Evolutionary conservation across 1,140 invertebrate species (phyloP), one percentile per base, ranked within the genome.

Genomic region (Pinna nobilis): DNA sequence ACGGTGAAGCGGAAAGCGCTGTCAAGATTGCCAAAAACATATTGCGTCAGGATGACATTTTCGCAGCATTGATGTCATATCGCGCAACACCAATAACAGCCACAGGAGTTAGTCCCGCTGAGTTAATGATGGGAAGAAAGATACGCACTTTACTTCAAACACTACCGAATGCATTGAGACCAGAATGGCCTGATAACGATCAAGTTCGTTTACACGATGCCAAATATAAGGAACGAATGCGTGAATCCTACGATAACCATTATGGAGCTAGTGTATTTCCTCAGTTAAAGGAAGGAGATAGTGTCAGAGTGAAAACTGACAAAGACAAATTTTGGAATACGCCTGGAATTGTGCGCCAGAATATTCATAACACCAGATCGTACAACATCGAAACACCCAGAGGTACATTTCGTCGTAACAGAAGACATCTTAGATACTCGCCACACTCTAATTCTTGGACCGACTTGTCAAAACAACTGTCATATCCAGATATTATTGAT

Each of bases 1-100:
- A 68, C 32, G 71, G 71, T 15, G 55, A 50, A 18, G 55, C 65
- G n/a, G 71, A 74, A 30, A 59, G 53, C 20, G 57, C 55, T 6
- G 71, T 74, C 3, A 74, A 74, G 28, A 74, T 63, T 18, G 30
- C 64, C 7, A 68, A 74, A 30, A n/a, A 37, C 1, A 68, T 68
- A n/a, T 41, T 61, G 20, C 1, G 11, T 15, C 64, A 75, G 30
- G n/a, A 50, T 15, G 70, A 73, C 41, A 60, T 63, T 15, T 68
- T 68, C 33, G 15, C 13, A n/a, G 64, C 71, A 30, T 23, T 74
- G 44, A 23, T 71, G 53, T 28, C n/a, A 3, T 73, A 66, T 55
- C 23, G 63, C 7, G 41, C 35, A 30, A 67, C 70, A 20, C 61
- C 61, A 11, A 49, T 73, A 6, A 13, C 30, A 44, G 50, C 63